Evolutionary conservation across 2,888 invertebrate species (phyloP), one percentile per base, ranked within the genome.

Genomic region (Drosophila meridiana): DNA sequence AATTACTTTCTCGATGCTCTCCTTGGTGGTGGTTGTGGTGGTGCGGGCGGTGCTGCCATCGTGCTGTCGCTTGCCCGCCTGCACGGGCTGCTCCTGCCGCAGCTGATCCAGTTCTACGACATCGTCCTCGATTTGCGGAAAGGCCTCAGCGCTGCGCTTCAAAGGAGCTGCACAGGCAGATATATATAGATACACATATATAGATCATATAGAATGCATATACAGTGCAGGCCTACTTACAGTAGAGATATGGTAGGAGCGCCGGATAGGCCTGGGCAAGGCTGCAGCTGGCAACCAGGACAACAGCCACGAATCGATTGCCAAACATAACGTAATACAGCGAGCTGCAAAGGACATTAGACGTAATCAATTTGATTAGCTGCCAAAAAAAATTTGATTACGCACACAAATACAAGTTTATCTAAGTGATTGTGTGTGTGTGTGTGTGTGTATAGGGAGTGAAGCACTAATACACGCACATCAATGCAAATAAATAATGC

Each of bases 21-120:
- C 83, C 64, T 76, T 89, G 20, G 79, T 86, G 66, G 73, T 83
- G 11, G 79, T 86, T 8, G 87, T 78, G 56, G 84, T 81, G 67
- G 89, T 90, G 55, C 72, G 76, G 20, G 58, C 80, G 14, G 73
- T 80, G 69, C 64, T 74, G 20, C 81, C 88, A 20, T 75, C 77
- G 13, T 84, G 81, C 78, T 65, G 88, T 13, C 71, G 66, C 67
- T 80, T 89, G 60, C 40, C 57, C 32, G 78, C 47, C 6, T 20
- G 20, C 20, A 42, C 62, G 0, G 73, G 26, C 30, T 75, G 80
- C 3, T 73, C 76, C 28, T 67, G 70, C 3, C 87, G 59, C 64
- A 87, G 47, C 59, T 93, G 94, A 83, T 94, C 94, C 78, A 94
- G 89, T 82, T 94, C 94, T 64, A 92, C 91, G 4, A 94, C 94